Conservation (phyloP, 2,113 vertebrate genomes). For the Eulemur macaco region DNA sequence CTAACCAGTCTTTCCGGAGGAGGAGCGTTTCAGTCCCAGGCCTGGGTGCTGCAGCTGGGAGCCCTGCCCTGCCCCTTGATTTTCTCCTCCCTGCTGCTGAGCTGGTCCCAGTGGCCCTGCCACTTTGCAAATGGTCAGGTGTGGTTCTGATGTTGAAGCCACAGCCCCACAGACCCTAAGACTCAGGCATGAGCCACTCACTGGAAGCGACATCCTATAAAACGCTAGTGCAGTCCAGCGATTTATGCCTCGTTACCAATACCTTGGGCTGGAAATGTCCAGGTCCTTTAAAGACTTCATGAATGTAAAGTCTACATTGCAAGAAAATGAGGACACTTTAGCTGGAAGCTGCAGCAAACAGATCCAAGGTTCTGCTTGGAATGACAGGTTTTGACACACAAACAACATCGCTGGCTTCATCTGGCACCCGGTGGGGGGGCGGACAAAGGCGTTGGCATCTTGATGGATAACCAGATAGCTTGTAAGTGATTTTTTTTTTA, state of each 20-base stretch:
- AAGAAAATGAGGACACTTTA: background rate
- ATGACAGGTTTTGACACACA: background rate
- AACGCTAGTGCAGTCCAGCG: background rate
- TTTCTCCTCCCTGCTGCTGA: background rate
- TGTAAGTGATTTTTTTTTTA: background rate
- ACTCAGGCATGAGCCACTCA: background rate
- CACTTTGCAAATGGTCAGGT: background rate
- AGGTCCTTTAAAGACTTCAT: background rate
- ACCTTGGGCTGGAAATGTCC: background rate
- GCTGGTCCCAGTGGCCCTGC: background rate
- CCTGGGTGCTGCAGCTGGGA: background rate
- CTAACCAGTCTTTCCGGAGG: conserved; percentile 69
- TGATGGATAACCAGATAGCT: background rate
- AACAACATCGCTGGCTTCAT: background rate
- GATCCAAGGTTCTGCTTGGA: background rate
- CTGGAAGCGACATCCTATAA: background rate
- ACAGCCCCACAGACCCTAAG: background rate
- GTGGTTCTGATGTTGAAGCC: background rate
- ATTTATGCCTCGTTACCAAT: background rate
- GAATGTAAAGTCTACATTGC: background rate
- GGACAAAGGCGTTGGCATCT: background rate
- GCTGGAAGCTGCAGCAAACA: background rate
- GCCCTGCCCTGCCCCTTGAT: background rate
- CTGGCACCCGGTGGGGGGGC: background rate
- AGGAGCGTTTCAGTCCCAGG: background rate